A percentile compares a stretch with the other conserved stretches of the same genome.
Conservation (phyloP, 2,888 invertebrate genomes). For the Cryptophagus acutangulus region DNA sequence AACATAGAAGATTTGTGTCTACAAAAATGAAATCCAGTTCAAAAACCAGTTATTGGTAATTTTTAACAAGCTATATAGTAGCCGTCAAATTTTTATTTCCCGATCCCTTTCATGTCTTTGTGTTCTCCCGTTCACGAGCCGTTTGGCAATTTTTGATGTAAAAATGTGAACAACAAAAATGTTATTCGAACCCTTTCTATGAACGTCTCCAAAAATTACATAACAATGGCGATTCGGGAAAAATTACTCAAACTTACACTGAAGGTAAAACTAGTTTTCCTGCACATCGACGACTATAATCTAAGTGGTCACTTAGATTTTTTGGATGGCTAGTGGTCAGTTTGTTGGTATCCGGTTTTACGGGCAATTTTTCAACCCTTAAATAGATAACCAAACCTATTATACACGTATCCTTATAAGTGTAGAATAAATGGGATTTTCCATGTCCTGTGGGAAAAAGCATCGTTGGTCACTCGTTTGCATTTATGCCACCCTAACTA, state of each 20-base stretch:
- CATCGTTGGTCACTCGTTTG: constrained; percentile 6
- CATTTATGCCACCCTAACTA: no score
- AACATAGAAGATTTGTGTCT: no score
- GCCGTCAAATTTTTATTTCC: background rate
- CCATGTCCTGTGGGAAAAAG: constrained; percentile 29
- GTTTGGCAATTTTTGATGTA: constrained; percentile 8
- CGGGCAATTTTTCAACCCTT: constrained; percentile 23
- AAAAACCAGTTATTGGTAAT: no score
- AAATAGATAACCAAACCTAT: constrained; percentile 21
- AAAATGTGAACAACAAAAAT: constrained; percentile 16
- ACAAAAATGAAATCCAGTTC: no score
- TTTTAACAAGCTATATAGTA: no score
- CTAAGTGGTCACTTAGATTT: constrained; percentile 31
- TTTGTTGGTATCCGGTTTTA: constrained; percentile 27
- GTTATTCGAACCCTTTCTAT: constrained; percentile 14
- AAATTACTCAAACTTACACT: constrained; percentile 34
- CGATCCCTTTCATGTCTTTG: background rate
- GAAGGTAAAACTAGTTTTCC: constrained; percentile 32
- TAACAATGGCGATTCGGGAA: constrained; percentile 29
- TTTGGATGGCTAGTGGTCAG: constrained; percentile 29
- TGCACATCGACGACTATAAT: no score
- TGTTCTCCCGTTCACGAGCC: background rate
- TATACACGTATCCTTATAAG: no score
- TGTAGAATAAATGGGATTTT: no score
- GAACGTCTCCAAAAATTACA: constrained; percentile 30